phyloP scores from a whole-genome alignment of 2,888 invertebrate species.

The Spialia ferax region DNA sequence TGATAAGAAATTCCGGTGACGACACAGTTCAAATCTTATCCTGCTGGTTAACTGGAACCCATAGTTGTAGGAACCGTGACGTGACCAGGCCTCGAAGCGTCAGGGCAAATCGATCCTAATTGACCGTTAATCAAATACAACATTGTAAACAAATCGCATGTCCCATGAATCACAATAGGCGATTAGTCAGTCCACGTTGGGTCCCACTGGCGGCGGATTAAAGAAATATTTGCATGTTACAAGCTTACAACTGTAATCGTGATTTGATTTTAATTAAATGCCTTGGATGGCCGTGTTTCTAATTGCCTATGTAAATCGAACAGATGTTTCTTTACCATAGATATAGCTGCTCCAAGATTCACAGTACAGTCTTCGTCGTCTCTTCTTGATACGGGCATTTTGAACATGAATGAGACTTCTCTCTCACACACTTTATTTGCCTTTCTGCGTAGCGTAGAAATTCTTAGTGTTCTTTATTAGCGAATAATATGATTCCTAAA shows the following conservation, averaged over 20 bases:
- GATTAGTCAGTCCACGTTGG: constrained; percentile 35
- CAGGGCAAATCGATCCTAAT: constrained; percentile 57
- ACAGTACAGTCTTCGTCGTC: too few relatives aligned
- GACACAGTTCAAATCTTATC: constrained; percentile 43
- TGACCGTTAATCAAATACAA: constrained; percentile 55
- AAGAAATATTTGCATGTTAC: constrained; percentile 26
- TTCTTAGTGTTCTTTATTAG: too few relatives aligned
- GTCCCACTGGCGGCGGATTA: constrained; percentile 30
- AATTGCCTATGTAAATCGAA: not conserved
- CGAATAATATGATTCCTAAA: too few relatives aligned
- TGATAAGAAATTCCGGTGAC: constrained; percentile 44
- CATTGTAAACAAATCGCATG: constrained; percentile 58
- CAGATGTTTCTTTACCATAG: not conserved
- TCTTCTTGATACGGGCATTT: too few relatives aligned
- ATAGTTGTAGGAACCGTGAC: constrained; percentile 53
- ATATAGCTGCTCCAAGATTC: too few relatives aligned
- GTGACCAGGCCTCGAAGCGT: constrained; percentile 49
- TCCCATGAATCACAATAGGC: constrained; percentile 45
- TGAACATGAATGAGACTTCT: too few relatives aligned
- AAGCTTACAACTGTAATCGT: constrained; percentile 24
- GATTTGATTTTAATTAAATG: constrained; percentile 7
- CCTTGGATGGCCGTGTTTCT: not conserved
- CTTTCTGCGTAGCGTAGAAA: too few relatives aligned
- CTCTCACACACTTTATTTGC: too few relatives aligned
- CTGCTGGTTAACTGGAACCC: constrained; percentile 48